Conservation (phyloP, 1,140 invertebrate genomes). For the Scylla paramamosain region DNA sequence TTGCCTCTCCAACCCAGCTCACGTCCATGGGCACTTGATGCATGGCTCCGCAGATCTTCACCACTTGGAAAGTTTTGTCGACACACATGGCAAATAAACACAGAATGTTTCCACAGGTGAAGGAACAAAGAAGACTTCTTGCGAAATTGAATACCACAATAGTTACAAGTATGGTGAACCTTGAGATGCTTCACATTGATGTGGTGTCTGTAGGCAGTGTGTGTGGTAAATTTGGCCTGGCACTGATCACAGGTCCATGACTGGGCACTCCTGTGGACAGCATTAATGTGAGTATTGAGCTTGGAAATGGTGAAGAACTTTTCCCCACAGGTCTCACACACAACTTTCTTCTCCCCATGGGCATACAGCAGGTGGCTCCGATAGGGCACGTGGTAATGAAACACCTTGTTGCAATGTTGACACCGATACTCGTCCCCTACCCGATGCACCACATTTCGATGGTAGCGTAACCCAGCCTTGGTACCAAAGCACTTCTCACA, state of each 20-base stretch:
- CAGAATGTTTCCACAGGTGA: slow-evolving; percentile 74
- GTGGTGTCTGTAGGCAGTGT: slow-evolving; percentile 75
- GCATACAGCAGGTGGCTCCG: slow-evolving; percentile 74
- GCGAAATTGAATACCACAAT: slow-evolving; percentile 72
- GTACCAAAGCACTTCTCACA: slow-evolving; percentile 75
- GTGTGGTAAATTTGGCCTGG: slow-evolving; percentile 73
- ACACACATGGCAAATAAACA: slow-evolving; percentile 71
- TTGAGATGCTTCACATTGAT: slow-evolving; percentile 73
- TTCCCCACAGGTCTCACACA: slow-evolving; percentile 76
- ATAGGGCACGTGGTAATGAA: slow-evolving; percentile 75
- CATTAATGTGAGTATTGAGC: slow-evolving; percentile 77
- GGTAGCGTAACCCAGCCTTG: slow-evolving; percentile 76
- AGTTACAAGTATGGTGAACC: slow-evolving; percentile 64
- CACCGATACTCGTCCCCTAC: slow-evolving; percentile 71
- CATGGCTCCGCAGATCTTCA: slow-evolving; percentile 57
- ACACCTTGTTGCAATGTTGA: slow-evolving; percentile 74
- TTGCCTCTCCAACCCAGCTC: slow-evolving; percentile 57
- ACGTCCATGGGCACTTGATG: slow-evolving; percentile 59
- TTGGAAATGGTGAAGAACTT: slow-evolving; percentile 77
- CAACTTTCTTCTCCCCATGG: slow-evolving; percentile 76
- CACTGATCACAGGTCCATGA: slow-evolving; percentile 74
- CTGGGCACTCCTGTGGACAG: slow-evolving; percentile 74
- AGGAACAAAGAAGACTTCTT: slow-evolving; percentile 71
- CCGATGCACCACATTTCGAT: slow-evolving; percentile 72
- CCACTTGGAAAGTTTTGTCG: slow-evolving; percentile 48